Evolutionary conservation across 2,797 vertebrate species (phyloP), one percentile per base, ranked within the genome.

Genomic region (Enteromius argenteus): DNA sequence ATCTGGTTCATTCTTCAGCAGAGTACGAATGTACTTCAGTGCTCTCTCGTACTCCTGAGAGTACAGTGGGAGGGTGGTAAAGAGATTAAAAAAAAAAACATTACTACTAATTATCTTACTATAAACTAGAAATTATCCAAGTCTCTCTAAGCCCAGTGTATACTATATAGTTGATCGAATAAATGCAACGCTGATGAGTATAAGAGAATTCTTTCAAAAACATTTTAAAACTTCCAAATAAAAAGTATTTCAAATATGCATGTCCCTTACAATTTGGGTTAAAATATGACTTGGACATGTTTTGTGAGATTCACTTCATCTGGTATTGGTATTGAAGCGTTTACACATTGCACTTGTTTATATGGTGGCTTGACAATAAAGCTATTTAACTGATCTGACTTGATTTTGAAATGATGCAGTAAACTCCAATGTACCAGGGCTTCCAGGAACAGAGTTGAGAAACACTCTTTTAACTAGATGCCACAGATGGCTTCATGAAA

Each of bases 41-140:
- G 96, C 96, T 87, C 91, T 96, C 80, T 98, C 97, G 51, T 98
- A 98, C 49, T 97, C 96, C 97, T 98, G 80, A 58, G 19, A 76
- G 5, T 27, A 49, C 3, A 21, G 76, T 72, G 19, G 11, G 15
- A 23, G 5, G 46, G 58, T n/a, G 39, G 42, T 2, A 37, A 53
- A 60, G 56, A 44, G 23, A 62, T 6, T 15, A 2, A 14, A 13
- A 39, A 72, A 72, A 37, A 39, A 39, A 37, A 37, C 5, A 37
- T 37, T 37, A 37, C 5, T 37, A 37, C 4, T 37, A 39, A 39
- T 39, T 39, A 39, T 37, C 3, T 39, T 39, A 39, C 8, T 39
- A 72, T 42, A 7, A 27, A 46, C 19, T 21, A 10, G 19, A 39
- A 39, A n/a, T 11, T 0, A 30, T 60, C 35, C 13, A 76, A 35